Evolutionary conservation across 35 echinoderm and acorn worm genomes (phyloP).

Genomic region (Ptychodera flava): DNA sequence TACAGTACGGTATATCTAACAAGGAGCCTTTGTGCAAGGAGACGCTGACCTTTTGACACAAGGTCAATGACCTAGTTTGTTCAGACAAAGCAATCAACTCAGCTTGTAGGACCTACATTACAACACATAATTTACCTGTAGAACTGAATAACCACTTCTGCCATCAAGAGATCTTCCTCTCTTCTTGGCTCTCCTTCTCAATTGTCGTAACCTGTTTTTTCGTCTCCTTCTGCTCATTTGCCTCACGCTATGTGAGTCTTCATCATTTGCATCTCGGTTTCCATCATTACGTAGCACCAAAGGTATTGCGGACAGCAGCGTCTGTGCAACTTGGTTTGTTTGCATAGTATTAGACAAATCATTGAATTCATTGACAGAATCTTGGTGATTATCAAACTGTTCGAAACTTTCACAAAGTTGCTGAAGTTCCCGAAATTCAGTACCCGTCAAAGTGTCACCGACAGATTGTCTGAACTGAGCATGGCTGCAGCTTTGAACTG

Average conservation of each 20-base stretch:
- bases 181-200: neutral
- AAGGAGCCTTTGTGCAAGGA: too few species aligned
- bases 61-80: too few species aligned
- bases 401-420: neutral
- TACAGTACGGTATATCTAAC: too few species aligned
- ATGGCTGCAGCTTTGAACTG: neutral
- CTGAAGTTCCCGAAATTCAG: neutral
- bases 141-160: neutral
- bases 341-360: neutral
- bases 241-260: neutral
- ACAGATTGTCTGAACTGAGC: neutral
- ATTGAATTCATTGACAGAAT: neutral
- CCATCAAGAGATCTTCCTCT: neutral
- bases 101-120: too few species aligned
- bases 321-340: neutral
- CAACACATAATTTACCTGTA: too few species aligned
- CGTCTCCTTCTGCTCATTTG: neutral
- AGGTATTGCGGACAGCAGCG: neutral
- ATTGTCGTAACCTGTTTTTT: neutral
- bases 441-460: neutral
- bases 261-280: neutral
- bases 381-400: neutral
- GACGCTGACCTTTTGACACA: too few species aligned
- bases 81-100: too few species aligned
- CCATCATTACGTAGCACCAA: neutral